These are phyloP conservation scores for Chrysemys picta DNA, from an alignment of 2,113 vertebrate genomes.

Conservation along the genomic window DNA sequence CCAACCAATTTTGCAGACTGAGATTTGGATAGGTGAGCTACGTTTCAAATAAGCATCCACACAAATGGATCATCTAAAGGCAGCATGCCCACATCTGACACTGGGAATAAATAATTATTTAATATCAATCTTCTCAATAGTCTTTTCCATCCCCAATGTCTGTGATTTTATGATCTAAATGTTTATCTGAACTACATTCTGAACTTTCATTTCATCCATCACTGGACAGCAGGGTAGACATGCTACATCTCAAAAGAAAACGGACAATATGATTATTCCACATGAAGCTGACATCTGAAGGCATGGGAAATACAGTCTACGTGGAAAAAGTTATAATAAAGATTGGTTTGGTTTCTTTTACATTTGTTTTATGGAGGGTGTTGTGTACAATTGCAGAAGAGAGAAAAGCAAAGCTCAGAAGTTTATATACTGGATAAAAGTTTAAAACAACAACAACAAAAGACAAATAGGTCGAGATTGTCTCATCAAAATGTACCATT, in stretches of 20 bases:
- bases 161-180: background rate
- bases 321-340: background rate
- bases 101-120: no score
- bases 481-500: background rate
- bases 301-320: background rate
- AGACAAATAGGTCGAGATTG: background rate
- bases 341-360: background rate
- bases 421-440: background rate
- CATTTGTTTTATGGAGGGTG: background rate
- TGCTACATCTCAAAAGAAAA: background rate
- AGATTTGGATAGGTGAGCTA: no score
- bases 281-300: background rate
- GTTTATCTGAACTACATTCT: no score
- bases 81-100: no score
- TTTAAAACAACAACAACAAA: background rate
- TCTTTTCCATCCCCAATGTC: background rate
- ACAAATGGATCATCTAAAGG: no score
- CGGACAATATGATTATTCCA: background rate
- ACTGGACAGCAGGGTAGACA: background rate
- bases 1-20: no score
- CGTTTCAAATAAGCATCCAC: no score
- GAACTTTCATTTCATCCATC: background rate
- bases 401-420: background rate
- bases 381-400: constrained; percentile 5
- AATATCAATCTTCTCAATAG: no score